Evolutionary conservation across 2,888 invertebrate species (phyloP).

Genomic region (Torymus texanus): DNA sequence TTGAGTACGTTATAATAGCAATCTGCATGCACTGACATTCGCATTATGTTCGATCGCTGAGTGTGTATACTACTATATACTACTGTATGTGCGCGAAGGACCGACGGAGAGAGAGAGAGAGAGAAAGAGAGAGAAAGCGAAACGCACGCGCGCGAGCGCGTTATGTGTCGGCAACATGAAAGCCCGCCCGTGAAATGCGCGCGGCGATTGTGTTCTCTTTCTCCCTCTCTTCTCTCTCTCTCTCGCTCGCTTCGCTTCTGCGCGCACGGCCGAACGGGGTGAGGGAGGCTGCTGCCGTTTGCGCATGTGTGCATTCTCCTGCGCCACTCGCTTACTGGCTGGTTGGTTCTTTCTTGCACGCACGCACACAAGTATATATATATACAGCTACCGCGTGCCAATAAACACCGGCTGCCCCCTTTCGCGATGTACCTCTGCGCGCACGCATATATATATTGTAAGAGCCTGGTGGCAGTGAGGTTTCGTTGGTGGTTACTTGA

Average conservation of each 20-base stretch:
- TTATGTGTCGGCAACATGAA: constrained; percentile 67
- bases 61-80: background rate
- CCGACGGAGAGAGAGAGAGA: background rate
- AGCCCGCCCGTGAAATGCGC: constrained; percentile 66
- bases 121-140: constrained; percentile 1
- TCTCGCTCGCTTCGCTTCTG: constrained; percentile 12
- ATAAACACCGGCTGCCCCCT: constrained; percentile 43
- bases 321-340: constrained; percentile 20
- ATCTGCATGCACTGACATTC: constrained; percentile 61
- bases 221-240: constrained; percentile 45
- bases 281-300: constrained; percentile 42
- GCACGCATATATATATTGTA: too few species aligned
- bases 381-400: constrained; percentile 45
- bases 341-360: constrained; percentile 36
- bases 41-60: constrained; percentile 61
- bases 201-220: constrained; percentile 65
- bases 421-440: constrained; percentile 4
- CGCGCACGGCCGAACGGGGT: constrained; percentile 32
- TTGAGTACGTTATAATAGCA: constrained; percentile 60
- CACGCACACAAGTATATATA: constrained; percentile 9
- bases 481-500: too few species aligned
- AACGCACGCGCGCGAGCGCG: constrained; percentile 20
- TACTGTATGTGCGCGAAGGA: constrained; percentile 2
- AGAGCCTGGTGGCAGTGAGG: too few species aligned
- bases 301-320: constrained; percentile 47